Evolutionary conservation across 2,797 vertebrate species (phyloP), one percentile per base, ranked within the genome.

Genomic region (Squalus acanthias): DNA sequence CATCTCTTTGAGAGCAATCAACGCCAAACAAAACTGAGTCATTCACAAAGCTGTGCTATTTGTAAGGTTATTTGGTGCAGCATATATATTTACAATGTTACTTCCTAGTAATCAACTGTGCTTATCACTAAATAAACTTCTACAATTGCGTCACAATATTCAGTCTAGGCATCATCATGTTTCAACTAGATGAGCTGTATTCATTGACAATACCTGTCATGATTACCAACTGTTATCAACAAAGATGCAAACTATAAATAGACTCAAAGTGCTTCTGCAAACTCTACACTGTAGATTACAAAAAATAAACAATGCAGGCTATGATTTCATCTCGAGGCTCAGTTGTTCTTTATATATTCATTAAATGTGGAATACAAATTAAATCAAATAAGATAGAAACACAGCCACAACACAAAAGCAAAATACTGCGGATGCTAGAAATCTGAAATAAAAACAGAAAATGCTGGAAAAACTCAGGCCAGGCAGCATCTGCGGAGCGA

Each of bases 41-140:
- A 69, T 9, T 67, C 91, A 39, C 63, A 67, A 57, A 93, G 46
- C 63, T 69, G n/a, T 3, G 22, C 20, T 93, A 69, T 65, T 22
- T 92, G 63, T 63, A 65, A 67, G 60, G 33, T 93, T 93, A 39
- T 93, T 93, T 93, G 91, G n/a, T 46, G 22, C 9, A 24, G 6
- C 50, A 85, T 29, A 91, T n/a, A n/a, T 69, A 65, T 69, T 93
- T 93, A 93, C n/a, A 93, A 69, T 69, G 20, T 24, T 24, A 69
- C 20, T 93, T 93, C 91, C 91, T 46, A 24, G 20, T 69, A 93
- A 93, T 93, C 65, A 93, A 69, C n/a, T 69, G 65, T 46, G n/a
- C 20, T 93, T 93, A 93, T 93, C 91, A 26, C 91, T 93, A 69
- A 91, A 91, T 91, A 91, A 93, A 69, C n/a, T 93, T 93, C 91